phyloP scores from a whole-genome alignment of 1,140 invertebrate species.

The Cotesia typhae region DNA sequence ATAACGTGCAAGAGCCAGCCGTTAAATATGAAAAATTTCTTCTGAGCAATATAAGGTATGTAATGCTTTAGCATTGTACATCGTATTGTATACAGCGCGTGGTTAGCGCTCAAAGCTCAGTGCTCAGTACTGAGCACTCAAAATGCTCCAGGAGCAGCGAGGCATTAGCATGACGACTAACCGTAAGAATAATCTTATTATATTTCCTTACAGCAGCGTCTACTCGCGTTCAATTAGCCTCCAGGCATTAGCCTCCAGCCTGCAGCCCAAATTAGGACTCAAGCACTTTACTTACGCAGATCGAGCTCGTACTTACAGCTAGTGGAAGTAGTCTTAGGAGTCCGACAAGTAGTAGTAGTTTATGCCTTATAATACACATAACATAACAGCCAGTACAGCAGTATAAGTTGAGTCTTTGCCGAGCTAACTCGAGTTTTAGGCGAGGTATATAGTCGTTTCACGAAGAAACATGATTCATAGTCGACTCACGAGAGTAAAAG shows the following conservation, averaged over 20 bases:
- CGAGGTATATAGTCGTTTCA: slow-evolving; percentile 25
- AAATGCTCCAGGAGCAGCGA: neutral
- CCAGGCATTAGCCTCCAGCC: slow-evolving; percentile 21
- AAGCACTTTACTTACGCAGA: slow-evolving; percentile 35
- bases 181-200: slow-evolving; percentile 27
- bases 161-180: slow-evolving; percentile 17
- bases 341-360: neutral
- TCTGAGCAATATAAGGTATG: too few species aligned
- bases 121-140: neutral
- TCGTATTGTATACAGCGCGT: too few species aligned
- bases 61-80: too few species aligned
- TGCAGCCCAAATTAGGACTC: slow-evolving; percentile 26
- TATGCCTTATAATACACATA: too few species aligned
- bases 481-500: slow-evolving; percentile 21
- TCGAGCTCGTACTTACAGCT: slow-evolving; percentile 6
- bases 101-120: neutral
- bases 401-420: too few species aligned
- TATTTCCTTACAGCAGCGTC: slow-evolving; percentile 23
- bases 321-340: neutral
- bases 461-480: slow-evolving; percentile 33
- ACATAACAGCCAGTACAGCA: neutral
- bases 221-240: slow-evolving; percentile 34
- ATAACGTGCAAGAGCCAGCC: too few species aligned
- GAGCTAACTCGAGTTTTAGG: neutral
- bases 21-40: too few species aligned